These are phyloP conservation scores for Myxocyprinus asiaticus DNA, from an alignment of 2,113 vertebrate genomes.

Conservation along the genomic window DNA sequence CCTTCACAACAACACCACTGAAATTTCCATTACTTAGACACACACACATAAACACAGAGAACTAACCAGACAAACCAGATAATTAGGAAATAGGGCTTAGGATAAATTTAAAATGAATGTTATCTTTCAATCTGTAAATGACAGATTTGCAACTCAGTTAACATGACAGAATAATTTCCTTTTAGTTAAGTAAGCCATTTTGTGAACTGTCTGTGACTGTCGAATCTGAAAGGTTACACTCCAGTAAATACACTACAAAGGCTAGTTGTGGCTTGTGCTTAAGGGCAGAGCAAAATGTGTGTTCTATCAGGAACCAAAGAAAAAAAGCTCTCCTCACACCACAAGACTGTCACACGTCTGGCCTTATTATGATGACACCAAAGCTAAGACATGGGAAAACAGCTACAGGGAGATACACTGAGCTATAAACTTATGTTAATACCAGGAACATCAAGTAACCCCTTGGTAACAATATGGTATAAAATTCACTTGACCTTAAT, in stretches of 20 bases:
- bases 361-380: background rate
- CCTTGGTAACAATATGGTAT: background rate
- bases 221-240: background rate
- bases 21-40: background rate
- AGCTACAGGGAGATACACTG: background rate
- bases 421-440: background rate
- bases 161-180: background rate
- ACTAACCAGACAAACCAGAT: conserved; percentile 26
- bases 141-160: background rate
- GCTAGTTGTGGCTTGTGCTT: conserved; percentile 22
- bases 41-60: background rate
- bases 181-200: background rate
- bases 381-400: background rate
- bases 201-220: background rate
- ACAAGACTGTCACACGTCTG: background rate
- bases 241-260: background rate
- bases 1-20: background rate
- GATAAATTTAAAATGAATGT: background rate
- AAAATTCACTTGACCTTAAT: conserved; percentile 30
- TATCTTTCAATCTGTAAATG: background rate
- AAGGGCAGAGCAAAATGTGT: conserved; percentile 8
- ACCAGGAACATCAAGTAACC: background rate
- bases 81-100: background rate
- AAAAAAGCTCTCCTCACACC: background rate
- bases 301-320: background rate